Conservation (phyloP, 2,888 invertebrate genomes). For the Dicyrtoma fusca region DNA sequence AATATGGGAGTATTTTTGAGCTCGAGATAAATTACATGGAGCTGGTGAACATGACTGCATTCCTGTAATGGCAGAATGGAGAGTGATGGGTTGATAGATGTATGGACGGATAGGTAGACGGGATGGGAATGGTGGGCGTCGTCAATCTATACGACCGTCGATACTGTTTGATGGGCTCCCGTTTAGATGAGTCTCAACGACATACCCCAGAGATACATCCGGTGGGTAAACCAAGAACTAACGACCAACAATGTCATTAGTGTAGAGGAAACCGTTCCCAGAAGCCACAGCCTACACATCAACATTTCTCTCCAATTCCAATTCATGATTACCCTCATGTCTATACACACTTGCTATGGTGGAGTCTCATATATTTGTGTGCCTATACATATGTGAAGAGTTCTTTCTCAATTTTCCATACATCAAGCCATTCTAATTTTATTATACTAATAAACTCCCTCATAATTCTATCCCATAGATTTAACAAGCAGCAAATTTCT, state of each 20-base stretch:
- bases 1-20: background rate
- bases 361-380: background rate
- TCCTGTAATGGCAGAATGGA: no score
- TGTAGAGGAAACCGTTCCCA: conserved; percentile 3
- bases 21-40: background rate
- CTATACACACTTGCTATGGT: background rate
- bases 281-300: background rate
- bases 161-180: conserved; percentile 13
- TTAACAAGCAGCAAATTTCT: no score
- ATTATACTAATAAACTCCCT: no score
- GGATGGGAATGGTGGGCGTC: conserved; percentile 1
- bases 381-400: no score
- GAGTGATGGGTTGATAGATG: no score
- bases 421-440: no score
- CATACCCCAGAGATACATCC: conserved; percentile 22
- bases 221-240: conserved; percentile 20
- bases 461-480: no score
- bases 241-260: conserved; percentile 30
- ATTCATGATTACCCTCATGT: conserved; percentile 18
- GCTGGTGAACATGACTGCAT: background rate
- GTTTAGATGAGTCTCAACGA: conserved; percentile 2
- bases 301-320: background rate
- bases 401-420: no score
- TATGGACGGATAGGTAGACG: background rate
- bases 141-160: conserved; percentile 8